Base-by-base conservation (phyloP, 2,113 vertebrate species). In the Prinia subflava region DNA sequence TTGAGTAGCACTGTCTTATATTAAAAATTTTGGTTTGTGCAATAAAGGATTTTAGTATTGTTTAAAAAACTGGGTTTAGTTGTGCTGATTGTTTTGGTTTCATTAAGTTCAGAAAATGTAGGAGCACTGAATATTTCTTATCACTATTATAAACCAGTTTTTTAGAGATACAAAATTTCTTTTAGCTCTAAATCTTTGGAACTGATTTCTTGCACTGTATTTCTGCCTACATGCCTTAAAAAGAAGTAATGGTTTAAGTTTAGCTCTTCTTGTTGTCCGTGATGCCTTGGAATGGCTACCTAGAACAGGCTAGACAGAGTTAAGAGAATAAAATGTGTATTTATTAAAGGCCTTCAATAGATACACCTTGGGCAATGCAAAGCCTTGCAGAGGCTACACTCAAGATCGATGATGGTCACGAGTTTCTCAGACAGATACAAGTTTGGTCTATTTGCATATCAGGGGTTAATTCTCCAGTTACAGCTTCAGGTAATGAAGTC, bases 391-490 rank as follows among this genome's bases (percentile, higher is more conserved):
- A 64, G 37, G 24, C 31, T 35, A 7, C 31, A 23, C 5, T 15
- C 24, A 14, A 53, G 19, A 35, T 9, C 37, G 31, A 41, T 6
- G 8, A 10, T 2, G 5, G 37, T 22, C 11, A 42, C 0, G 2
- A 42, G 14, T 42, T 52, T 50, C 52, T 42, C 24, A 53, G 24
- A n/a, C 9, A 78, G 11, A 28, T 28, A 22, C 5, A 28, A 35
- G 3, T 53, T 53, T 35, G 9, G 19, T 28, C 31, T n/a, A 18
- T 53, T 53, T 64, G 24, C 14, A 42, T 35, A 53, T 64, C 35
- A 42, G 5, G 37, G 4, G 14, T 64, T 41, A 63, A 42, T 63
- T 41, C 37, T 78, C 56, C 24, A 42, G 17, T n/a, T 63, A 52
- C 24, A 64, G 11, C 11, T 64, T 52, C 23, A 64, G 37, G 14